Conservation (phyloP, 1,140 invertebrate species). For the Gerris buenoi region DNA sequence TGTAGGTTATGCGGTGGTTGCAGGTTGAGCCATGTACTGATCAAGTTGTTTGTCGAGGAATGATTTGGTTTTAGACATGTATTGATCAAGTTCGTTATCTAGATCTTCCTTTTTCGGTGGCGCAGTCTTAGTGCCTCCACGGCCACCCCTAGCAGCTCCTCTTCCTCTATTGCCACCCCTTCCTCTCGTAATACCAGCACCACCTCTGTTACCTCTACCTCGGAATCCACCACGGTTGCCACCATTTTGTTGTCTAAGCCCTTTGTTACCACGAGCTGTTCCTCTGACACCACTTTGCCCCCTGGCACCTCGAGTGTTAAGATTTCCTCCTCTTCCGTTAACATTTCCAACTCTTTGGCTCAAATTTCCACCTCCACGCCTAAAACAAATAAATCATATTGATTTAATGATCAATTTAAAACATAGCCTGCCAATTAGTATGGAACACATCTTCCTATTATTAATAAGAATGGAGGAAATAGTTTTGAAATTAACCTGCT, state of each 20-base stretch:
- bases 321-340: not conserved
- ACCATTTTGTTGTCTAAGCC: no score
- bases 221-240: not conserved
- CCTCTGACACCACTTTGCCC: not conserved
- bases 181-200: not conserved
- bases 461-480: no score
- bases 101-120: conserved; percentile 36
- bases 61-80: conserved; percentile 40
- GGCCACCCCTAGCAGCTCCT: conserved; percentile 4
- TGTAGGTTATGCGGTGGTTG: not conserved
- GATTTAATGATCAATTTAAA: no score
- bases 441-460: no score
- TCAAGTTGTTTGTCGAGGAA: conserved; percentile 37
- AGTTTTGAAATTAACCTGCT: no score
- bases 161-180: not conserved
- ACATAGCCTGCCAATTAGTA: no score
- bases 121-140: not conserved
- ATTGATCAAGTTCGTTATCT: conserved; percentile 42
- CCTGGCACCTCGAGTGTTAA: not conserved
- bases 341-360: no score
- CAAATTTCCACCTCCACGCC: no score
- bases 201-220: not conserved
- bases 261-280: not conserved
- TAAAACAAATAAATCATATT: no score
- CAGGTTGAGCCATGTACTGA: conserved; percentile 31